phyloP scores from a whole-genome alignment of 1,140 invertebrate species.

The Octopus bimaculoides region DNA sequence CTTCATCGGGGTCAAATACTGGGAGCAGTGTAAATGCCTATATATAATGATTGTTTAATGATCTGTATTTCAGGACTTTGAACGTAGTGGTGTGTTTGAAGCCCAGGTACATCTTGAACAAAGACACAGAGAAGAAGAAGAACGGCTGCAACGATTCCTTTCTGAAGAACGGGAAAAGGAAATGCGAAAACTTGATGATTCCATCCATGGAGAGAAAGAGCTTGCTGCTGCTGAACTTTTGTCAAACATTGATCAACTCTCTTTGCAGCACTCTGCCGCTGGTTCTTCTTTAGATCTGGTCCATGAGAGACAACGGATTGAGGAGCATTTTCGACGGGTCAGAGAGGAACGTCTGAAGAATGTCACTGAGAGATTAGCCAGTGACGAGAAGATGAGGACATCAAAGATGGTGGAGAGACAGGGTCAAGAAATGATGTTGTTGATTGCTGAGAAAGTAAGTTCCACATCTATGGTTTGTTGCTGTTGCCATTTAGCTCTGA shows the following conservation, averaged over 20 bases:
- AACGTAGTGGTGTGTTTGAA: conserved; percentile 44
- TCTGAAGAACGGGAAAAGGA: conserved; percentile 49
- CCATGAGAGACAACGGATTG: conserved; percentile 44
- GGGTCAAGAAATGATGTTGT: conserved; percentile 46
- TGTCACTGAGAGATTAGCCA: conserved; percentile 44
- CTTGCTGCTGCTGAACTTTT: conserved; percentile 44
- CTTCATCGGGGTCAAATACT: too few species aligned
- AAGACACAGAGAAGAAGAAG: conserved; percentile 47
- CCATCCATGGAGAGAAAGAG: conserved; percentile 42
- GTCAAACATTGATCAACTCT: conserved; percentile 38
- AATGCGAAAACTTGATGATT: conserved; percentile 42
- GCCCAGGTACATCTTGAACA: conserved; percentile 42
- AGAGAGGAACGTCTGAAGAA: conserved; percentile 44
- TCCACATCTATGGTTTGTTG: too few species aligned
- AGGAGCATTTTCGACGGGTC: conserved; percentile 45
- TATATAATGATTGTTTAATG: too few species aligned
- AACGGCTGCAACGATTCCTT: conserved; percentile 45
- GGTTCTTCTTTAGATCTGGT: conserved; percentile 36
- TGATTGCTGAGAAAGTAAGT: conserved; percentile 49
- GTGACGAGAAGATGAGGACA: conserved; percentile 45
- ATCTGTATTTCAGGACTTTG: conserved; percentile 40
- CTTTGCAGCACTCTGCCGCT: conserved; percentile 20
- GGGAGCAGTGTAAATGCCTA: too few species aligned
- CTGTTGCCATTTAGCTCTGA: too few species aligned
- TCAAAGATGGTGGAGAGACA: conserved; percentile 50